Conservation (phyloP, 2,113 vertebrate species). For the Corynorhinus townsendii region DNA sequence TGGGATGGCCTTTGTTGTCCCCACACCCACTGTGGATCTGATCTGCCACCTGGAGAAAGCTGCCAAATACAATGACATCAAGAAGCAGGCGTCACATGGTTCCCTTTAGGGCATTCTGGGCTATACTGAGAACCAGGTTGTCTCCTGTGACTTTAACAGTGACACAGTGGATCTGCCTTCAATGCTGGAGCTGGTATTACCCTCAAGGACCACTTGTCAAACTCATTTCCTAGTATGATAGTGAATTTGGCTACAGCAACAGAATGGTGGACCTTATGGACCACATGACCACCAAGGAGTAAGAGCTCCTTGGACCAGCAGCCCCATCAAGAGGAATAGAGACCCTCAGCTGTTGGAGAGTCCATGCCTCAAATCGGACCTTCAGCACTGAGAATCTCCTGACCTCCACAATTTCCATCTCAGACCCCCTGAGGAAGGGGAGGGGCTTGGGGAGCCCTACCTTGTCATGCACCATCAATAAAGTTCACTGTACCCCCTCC, state of each 20-base stretch:
- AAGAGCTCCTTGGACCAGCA: background rate
- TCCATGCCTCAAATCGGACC: background rate
- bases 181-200: background rate
- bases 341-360: background rate
- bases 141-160: background rate
- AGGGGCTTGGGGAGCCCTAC: background rate
- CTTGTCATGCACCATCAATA: background rate
- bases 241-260: background rate
- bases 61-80: background rate
- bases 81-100: background rate
- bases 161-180: background rate
- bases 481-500: background rate
- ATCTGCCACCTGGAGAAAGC: background rate
- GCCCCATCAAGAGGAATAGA: background rate
- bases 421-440: background rate
- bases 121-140: background rate
- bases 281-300: background rate
- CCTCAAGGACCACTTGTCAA: background rate
- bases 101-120: background rate
- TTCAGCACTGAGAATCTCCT: background rate
- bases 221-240: background rate
- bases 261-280: background rate
- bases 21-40: background rate
- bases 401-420: background rate
- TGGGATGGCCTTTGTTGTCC: background rate